Evolutionary conservation across 2,797 vertebrate species (phyloP), one percentile per base, ranked within the genome.

Genomic region (Gouania willdenowi): DNA sequence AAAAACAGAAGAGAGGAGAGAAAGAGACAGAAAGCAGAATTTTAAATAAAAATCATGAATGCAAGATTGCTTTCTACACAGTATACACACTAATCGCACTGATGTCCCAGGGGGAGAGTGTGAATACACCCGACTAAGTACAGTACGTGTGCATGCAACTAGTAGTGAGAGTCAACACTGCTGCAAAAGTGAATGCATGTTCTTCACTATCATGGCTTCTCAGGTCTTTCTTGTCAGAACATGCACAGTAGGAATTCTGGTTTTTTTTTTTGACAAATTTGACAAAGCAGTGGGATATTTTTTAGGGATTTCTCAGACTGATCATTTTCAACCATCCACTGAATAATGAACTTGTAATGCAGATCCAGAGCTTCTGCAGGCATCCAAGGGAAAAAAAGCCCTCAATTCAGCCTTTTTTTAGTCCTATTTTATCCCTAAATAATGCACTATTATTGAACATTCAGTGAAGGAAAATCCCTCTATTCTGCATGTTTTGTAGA

Each of bases 191-290:
- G 51, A 75, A 59, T 50, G 59, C 66, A 67, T 57, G 26, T 45
- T 66, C 49, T n/a, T 70, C 35, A 41, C 35, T 34, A 70, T n/a
- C 76, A 47, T 44, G 51, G 30, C 57, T 35, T 59, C 15, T 75
- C 37, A 31, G 63, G 24, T 76, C 36, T 48, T 76, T 27, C n/a
- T n/a, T n/a, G n/a, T 85, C 65, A 73, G 79, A 86, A 88, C 86
- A 88, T 88, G 87, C 87, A 84, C 75, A 76, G 68, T 71, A 88
- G 85, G 86, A 90, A 90, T 90, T 89, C 87, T 90, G 88, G 87
- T 50, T n/a, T n/a, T n/a, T n/a, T n/a, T n/a, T n/a, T n/a, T n/a
- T n/a, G n/a, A n/a, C 17, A 35, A 13, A 35, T 35, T 45, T 34
- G 32, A 25, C 16, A 23, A 50, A 71, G 46, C 22, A 27, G 11